A percentile compares a stretch with the other conserved stretches of the same genome.
These are phyloP conservation scores for Zootoca vivipara DNA, from an alignment of 2,113 vertebrate genomes.

Conservation along the genomic window DNA sequence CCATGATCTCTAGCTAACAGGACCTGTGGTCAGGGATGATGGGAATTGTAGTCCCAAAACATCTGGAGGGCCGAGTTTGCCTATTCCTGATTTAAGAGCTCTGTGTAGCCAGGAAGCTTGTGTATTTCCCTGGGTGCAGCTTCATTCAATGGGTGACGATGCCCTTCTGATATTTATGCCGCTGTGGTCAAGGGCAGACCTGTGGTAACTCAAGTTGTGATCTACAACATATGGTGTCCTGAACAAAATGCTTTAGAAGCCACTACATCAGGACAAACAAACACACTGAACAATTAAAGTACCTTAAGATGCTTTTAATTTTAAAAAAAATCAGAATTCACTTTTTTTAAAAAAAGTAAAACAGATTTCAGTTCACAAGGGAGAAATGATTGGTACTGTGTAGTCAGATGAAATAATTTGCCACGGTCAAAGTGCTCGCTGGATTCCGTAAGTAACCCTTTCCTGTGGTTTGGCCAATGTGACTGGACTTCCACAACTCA, in stretches of 20 bases:
- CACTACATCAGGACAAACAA: background rate
- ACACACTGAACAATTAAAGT: slow-evolving; percentile 33
- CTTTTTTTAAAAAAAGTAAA: background rate
- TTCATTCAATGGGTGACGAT: background rate
- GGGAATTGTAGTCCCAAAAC: no score
- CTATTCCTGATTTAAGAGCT: background rate
- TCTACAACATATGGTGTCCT: background rate
- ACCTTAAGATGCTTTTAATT: background rate
- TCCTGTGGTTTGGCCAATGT: background rate
- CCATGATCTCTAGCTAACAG: no score
- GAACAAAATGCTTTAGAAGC: background rate
- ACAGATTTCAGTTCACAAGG: background rate
- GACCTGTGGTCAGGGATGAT: no score
- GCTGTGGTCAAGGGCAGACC: background rate
- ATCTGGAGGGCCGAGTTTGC: no score
- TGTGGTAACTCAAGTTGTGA: background rate
- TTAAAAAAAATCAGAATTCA: background rate
- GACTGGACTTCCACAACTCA: background rate
- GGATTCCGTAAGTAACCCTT: slow-evolving; percentile 14
- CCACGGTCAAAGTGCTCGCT: slow-evolving; percentile 17
- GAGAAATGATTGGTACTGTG: slow-evolving; percentile 11
- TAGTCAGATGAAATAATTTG: slow-evolving; percentile 14
- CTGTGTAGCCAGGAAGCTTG: background rate
- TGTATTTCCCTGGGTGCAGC: background rate
- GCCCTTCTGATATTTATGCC: background rate